phyloP scores from a whole-genome alignment of 2,888 invertebrate species.

The Aphidius colemani region DNA sequence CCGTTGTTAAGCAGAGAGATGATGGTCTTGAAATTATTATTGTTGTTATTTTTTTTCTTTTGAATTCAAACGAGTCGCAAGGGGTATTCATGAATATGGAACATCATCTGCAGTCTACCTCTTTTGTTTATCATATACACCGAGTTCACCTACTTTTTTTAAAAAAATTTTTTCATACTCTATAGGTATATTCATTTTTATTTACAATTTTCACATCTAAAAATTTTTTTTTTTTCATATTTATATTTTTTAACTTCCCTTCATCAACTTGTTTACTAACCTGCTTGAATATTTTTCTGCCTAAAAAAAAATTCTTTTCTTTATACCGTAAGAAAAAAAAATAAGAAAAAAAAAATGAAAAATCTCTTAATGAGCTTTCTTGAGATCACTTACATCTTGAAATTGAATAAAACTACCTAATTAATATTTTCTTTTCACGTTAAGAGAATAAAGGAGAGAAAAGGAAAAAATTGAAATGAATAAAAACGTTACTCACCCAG shows the following conservation, averaged over 20 bases:
- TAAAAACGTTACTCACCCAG: slow-evolving; percentile 72
- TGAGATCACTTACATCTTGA: too few relatives aligned
- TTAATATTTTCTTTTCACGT: too few relatives aligned
- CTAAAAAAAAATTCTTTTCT: background rate
- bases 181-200: slow-evolving; percentile 19
- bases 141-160: slow-evolving; percentile 13
- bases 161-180: slow-evolving; percentile 11
- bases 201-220: slow-evolving; percentile 20
- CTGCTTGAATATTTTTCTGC: background rate
- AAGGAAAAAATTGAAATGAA: too few relatives aligned
- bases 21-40: slow-evolving; percentile 26
- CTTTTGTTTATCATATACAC: slow-evolving; percentile 8
- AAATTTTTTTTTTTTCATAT: slow-evolving; percentile 31
- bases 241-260: background rate
- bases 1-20: slow-evolving; percentile 19
- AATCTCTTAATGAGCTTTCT: too few relatives aligned
- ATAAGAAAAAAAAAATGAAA: background rate
- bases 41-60: slow-evolving; percentile 15
- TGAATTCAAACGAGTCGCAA: slow-evolving; percentile 15
- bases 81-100: slow-evolving; percentile 28
- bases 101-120: slow-evolving; percentile 2
- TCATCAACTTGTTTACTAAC: background rate
- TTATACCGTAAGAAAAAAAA: too few relatives aligned
- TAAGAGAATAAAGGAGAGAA: too few relatives aligned
- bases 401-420: too few relatives aligned